Conservation (phyloP, 2,888 invertebrate species). For the Argyresthia goedartella region DNA sequence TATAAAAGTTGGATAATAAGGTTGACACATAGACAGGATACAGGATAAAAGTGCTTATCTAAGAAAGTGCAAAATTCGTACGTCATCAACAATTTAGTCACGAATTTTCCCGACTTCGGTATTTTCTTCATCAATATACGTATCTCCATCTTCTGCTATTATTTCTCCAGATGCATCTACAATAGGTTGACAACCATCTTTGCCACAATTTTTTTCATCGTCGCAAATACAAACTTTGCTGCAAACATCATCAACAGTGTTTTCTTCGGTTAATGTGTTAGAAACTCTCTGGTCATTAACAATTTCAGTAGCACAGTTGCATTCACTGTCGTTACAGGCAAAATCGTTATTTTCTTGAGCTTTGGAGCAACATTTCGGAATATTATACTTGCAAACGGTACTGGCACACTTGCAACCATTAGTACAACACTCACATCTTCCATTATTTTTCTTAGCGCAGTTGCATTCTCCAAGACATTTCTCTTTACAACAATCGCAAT, state of each 20-base stretch:
- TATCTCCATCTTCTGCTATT: no score
- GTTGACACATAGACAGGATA: no score
- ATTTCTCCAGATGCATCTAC: no score
- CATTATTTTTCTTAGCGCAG: neutral
- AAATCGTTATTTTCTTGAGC: neutral
- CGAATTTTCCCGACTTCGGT: no score
- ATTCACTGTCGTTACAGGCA: neutral
- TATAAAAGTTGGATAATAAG: no score
- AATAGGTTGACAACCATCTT: conserved; percentile 17
- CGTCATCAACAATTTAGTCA: no score
- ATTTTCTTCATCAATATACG: no score
- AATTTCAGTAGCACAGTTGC: neutral
- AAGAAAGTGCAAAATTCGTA: no score
- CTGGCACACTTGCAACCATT: conserved; percentile 11
- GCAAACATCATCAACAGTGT: neutral
- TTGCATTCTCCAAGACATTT: neutral
- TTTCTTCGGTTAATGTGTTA: no score
- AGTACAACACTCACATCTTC: neutral
- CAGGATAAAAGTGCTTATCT: no score
- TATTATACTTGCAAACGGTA: conserved; percentile 16
- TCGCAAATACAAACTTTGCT: neutral
- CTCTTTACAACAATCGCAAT: conserved; percentile 10
- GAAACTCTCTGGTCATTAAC: no score
- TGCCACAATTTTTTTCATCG: conserved; percentile 11
- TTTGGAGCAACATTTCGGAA: conserved; percentile 12